Evolutionary conservation across 2,797 vertebrate species (phyloP).

Genomic region (Scarus forsteni): DNA sequence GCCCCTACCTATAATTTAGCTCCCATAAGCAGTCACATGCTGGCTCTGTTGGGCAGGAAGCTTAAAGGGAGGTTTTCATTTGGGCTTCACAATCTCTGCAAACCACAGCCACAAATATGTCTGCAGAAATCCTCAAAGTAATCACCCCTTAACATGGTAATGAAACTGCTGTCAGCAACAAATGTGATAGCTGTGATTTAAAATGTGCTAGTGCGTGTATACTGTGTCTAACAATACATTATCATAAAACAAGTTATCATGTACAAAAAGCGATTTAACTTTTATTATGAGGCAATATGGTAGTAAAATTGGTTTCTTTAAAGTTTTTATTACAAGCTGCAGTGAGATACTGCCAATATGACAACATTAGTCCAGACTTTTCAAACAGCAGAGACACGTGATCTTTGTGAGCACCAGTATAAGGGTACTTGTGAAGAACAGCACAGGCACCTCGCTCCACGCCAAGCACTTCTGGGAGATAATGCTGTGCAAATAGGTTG

Average conservation of each 20-base stretch:
- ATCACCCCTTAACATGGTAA: conserved; percentile 46
- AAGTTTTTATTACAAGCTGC: background rate
- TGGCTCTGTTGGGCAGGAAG: conserved; percentile 42
- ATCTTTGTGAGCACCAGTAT: conserved; percentile 58
- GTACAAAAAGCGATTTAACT: background rate
- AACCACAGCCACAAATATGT: conserved; percentile 69
- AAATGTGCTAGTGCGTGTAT: conserved; percentile 28
- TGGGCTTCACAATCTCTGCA: conserved; percentile 50
- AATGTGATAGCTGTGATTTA: conserved; percentile 33
- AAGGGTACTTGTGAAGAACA: conserved; percentile 52
- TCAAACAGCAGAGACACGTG: conserved; percentile 44
- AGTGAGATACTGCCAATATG: conserved; percentile 1
- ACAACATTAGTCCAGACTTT: background rate
- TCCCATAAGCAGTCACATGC: conserved; percentile 46
- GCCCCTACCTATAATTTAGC: conserved; percentile 68
- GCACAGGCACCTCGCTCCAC: conserved; percentile 61
- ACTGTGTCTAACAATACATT: background rate
- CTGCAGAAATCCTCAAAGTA: conserved; percentile 49
- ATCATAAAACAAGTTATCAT: background rate
- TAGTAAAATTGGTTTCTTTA: background rate
- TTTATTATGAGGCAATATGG: background rate
- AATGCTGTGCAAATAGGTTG: conserved; percentile 84
- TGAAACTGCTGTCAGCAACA: conserved; percentile 41
- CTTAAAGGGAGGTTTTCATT: conserved; percentile 52
- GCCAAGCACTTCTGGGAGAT: conserved; percentile 77